Conservation (phyloP, 37 sponge, comb jelly and placozoan genomes). For the Axinella damicornis region DNA sequence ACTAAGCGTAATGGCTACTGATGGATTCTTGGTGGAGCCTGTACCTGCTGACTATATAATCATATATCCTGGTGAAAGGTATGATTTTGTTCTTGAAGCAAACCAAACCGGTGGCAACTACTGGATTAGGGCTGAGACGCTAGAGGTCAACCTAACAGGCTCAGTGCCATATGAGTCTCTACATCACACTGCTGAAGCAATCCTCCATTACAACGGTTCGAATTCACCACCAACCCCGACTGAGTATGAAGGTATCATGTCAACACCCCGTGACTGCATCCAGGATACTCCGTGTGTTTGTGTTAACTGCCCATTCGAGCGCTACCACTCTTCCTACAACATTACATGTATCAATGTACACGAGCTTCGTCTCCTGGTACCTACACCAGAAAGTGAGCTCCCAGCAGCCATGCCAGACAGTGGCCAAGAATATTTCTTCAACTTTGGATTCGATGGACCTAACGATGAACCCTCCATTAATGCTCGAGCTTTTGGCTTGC, state of each 20-base stretch:
- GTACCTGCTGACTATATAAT: constrained; percentile 43
- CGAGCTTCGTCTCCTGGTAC: too few relatives aligned
- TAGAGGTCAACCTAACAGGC: constrained; percentile 30
- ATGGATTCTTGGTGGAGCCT: constrained; percentile 45
- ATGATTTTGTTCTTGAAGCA: constrained; percentile 50
- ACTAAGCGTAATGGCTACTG: constrained; percentile 57
- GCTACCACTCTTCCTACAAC: constrained; percentile 10
- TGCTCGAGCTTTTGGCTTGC: too few relatives aligned
- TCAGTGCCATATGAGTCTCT: not conserved
- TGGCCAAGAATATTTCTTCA: constrained; percentile 33
- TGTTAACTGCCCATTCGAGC: constrained; percentile 36
- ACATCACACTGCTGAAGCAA: constrained; percentile 33
- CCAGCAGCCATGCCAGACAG: not conserved
- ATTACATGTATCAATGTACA: not conserved
- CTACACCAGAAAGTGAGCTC: not conserved
- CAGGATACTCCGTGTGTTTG: constrained; percentile 1
- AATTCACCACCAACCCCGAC: not conserved
- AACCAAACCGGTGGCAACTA: constrained; percentile 28
- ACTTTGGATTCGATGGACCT: constrained; percentile 31
- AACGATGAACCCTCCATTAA: too few relatives aligned
- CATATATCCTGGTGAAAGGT: constrained; percentile 63
- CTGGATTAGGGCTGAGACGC: constrained; percentile 55
- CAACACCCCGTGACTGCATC: constrained; percentile 1
- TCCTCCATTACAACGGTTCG: constrained; percentile 32
- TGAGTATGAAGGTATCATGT: constrained; percentile 10